phyloP scores from a whole-genome alignment of 2,797 vertebrate species.

The Hylomyscus alleni region DNA sequence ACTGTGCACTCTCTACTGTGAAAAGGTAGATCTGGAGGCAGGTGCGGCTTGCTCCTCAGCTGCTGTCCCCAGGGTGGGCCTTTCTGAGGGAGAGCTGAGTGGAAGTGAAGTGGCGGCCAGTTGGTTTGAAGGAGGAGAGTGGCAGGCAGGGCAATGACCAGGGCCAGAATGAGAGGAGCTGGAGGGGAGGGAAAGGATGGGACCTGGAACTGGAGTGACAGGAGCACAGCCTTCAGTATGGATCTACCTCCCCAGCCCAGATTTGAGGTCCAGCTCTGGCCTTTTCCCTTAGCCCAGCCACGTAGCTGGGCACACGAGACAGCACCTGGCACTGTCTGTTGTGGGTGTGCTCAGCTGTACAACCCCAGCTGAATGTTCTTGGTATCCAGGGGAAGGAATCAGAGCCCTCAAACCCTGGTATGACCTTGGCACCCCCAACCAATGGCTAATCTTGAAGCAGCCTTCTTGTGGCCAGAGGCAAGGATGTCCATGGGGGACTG shows the following conservation, averaged over 20 bases:
- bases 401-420: neutral
- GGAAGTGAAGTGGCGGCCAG: neutral
- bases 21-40: neutral
- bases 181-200: neutral
- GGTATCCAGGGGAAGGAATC: neutral
- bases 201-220: neutral
- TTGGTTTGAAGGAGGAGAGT: neutral
- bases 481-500: neutral
- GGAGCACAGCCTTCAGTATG: neutral
- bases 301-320: neutral
- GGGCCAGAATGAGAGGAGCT: neutral
- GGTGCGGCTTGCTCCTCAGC: neutral
- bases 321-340: neutral
- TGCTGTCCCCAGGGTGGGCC: neutral
- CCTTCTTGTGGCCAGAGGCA: neutral
- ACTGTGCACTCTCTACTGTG: accelerated
- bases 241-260: neutral
- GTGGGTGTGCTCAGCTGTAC: neutral
- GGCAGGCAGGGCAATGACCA: neutral
- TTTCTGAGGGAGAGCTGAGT: neutral
- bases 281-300: neutral
- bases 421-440: neutral
- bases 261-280: neutral
- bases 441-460: neutral
- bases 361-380: neutral